Evolutionary conservation across 1,140 invertebrate genomes (phyloP).

Genomic region (Latrodectus geometricus): DNA sequence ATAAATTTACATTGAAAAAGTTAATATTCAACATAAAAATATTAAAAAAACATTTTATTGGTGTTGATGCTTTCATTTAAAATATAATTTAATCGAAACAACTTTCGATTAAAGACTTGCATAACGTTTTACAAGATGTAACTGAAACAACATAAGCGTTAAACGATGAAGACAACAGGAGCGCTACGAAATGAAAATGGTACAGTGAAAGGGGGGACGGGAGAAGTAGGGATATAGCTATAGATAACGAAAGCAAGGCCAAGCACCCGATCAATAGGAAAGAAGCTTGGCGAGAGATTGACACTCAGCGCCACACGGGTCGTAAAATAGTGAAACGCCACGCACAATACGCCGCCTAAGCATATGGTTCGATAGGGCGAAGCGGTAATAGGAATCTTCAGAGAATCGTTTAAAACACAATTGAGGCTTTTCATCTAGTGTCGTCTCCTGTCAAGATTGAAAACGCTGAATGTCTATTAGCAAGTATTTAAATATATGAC

Average conservation of each 20-base stretch:
- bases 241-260: slow-evolving; percentile 47
- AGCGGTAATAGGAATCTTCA: not conserved
- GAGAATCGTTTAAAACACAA: not conserved
- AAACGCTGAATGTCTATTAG: no score
- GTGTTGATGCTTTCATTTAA: no score
- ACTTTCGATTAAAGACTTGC: no score
- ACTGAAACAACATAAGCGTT: no score
- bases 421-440: not conserved
- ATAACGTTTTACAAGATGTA: no score
- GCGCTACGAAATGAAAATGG: slow-evolving; percentile 14
- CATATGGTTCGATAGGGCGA: not conserved
- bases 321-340: slow-evolving; percentile 9
- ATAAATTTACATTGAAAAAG: no score
- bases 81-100: no score
- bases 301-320: slow-evolving; percentile 33
- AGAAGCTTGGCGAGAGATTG: slow-evolving; percentile 38
- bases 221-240: not conserved
- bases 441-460: no score
- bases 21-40: no score
- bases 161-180: slow-evolving; percentile 11
- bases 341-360: not conserved
- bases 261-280: slow-evolving; percentile 45
- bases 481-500: no score
- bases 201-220: not conserved
- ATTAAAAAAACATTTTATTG: no score